Evolutionary conservation across 1,140 invertebrate genomes (phyloP).

Genomic region (Euwallacea fornicatus): DNA sequence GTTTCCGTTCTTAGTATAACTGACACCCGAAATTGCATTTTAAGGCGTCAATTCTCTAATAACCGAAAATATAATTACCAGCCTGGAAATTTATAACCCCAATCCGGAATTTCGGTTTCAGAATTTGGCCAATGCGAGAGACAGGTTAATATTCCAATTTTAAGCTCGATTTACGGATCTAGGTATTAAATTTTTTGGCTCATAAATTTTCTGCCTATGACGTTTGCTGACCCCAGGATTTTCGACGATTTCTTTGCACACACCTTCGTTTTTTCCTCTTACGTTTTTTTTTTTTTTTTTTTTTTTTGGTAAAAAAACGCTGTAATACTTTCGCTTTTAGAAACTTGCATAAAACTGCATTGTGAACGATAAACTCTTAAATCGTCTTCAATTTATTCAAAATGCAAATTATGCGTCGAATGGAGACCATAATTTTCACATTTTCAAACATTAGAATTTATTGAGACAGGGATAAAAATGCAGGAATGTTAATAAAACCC

Average conservation of each 20-base stretch:
- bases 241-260: slow-evolving; percentile 16
- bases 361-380: too few species aligned
- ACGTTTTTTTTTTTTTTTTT: not conserved
- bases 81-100: too few species aligned
- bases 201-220: slow-evolving; percentile 17
- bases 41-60: too few species aligned
- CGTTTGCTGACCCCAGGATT: slow-evolving; percentile 15
- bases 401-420: too few species aligned
- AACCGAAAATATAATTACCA: too few species aligned
- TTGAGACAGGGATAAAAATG: slow-evolving; percentile 20
- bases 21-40: too few species aligned
- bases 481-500: slow-evolving; percentile 31
- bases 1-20: too few species aligned
- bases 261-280: not conserved
- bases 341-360: too few species aligned
- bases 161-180: slow-evolving; percentile 27
- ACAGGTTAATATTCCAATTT: slow-evolving; percentile 24
- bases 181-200: slow-evolving; percentile 8
- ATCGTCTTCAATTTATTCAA: too few species aligned
- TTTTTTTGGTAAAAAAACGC: not conserved
- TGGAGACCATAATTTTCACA: too few species aligned
- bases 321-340: not conserved
- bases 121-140: slow-evolving; percentile 6
- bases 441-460: not conserved
- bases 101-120: not conserved